phyloP scores from a whole-genome alignment of 2,797 vertebrate genomes.

The Falco columbarius region DNA sequence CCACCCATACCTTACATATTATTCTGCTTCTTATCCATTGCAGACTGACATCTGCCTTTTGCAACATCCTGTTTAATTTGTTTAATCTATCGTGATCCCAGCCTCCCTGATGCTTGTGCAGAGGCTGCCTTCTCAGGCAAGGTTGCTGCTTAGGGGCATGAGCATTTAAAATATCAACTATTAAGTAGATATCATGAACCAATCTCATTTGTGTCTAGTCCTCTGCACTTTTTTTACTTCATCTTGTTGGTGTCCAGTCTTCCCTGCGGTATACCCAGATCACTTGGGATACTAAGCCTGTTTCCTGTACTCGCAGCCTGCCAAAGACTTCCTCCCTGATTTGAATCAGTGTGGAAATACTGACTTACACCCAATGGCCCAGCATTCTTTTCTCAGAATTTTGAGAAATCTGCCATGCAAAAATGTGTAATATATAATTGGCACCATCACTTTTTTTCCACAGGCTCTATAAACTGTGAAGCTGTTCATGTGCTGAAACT shows the following conservation, averaged over 20 bases:
- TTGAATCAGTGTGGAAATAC: neutral
- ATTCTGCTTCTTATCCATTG: neutral
- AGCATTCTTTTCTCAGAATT: neutral
- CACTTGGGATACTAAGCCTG: neutral
- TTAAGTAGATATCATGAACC: neutral
- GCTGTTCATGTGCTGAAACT: accelerated
- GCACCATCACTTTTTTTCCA: neutral
- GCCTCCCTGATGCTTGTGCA: neutral
- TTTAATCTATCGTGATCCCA: neutral
- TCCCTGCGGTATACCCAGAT: neutral
- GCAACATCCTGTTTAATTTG: neutral
- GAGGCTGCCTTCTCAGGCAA: neutral
- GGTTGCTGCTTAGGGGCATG: accelerated
- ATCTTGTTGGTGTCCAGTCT: neutral
- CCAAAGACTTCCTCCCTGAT: neutral
- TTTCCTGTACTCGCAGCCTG: neutral
- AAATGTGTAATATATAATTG: neutral
- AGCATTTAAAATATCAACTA: neutral
- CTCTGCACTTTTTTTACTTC: neutral
- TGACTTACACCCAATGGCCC: neutral
- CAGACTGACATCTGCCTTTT: neutral
- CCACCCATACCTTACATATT: neutral
- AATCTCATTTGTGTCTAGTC: neutral
- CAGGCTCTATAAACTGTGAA: neutral
- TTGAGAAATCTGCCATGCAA: neutral